Base-by-base conservation (phyloP, 2,113 vertebrate genomes). In the Pelmatolapia mariae region DNA sequence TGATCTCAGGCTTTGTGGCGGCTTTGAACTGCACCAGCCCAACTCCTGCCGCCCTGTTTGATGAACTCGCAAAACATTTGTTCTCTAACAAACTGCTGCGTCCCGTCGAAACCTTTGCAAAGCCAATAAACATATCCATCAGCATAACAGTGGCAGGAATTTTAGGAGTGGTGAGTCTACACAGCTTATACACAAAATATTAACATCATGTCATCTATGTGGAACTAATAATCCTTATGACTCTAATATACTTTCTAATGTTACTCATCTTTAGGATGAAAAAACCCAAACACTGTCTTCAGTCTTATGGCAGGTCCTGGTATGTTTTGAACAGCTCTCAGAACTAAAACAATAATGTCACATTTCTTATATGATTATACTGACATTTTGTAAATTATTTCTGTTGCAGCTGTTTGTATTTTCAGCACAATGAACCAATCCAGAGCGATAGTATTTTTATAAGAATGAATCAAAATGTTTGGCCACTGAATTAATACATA, bases 1-100 rank as follows among this genome's bases (percentile, higher is more conserved):
- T 24, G 13, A 50, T n/a, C n/a, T 26, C 63, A 94, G 92, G 84
- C 31, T 83, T 63, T 54, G 76, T 1, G 5, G 73, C 57, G n/a
- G 79, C 81, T 16, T 19, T 93, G 33, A 94, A 92, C 52, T 93
- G 94, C 83, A 85, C 19, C 66, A 92, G 89, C 12, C 90, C 89
- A 13, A 90, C 80, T 18, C 86, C 91, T 24, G 59, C 47, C 18
- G 54, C 88, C 7, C 43, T 93, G 38, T 61, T 86, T 15, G 2
- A 76, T 3, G 71, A 61, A 19, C 88, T 66, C 19, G 0, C 33
- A 66, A 66, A 56, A 3, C 31, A 86, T 52, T 5, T 94, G 22
- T 92, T 93, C 33, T 0, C 43, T 8, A 53, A 92, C 26, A 61
- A 45, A 3, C 26, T 59, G 6, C 3, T 92, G 3, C 91, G 47